A percentile compares a stretch with the other conserved stretches of the same genome.
phyloP scores from a whole-genome alignment of 1,140 invertebrate genomes.

The Sycophila sp. region DNA sequence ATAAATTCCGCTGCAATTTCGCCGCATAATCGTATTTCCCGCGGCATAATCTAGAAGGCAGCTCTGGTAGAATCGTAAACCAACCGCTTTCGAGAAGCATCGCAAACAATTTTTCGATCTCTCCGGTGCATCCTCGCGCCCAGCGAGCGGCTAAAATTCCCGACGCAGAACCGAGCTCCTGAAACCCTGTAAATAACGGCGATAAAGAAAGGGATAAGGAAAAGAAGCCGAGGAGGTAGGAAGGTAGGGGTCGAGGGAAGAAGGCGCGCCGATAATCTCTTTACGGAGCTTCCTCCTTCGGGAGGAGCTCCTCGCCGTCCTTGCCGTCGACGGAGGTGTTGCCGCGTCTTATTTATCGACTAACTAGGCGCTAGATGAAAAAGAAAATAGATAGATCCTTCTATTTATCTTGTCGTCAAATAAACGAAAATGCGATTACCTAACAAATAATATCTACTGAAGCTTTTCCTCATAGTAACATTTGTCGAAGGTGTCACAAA shows the following conservation, averaged over 20 bases:
- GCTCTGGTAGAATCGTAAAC: constrained; percentile 1
- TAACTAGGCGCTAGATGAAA: constrained; percentile 27
- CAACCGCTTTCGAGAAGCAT: constrained; percentile 7
- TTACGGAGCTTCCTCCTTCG: constrained; percentile 39
- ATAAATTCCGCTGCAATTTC: too few species aligned
- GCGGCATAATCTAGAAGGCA: too few species aligned
- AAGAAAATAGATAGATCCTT: too few species aligned
- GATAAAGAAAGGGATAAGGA: not conserved
- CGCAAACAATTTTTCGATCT: not conserved
- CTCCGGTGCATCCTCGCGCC: not conserved
- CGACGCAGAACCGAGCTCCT: too few species aligned
- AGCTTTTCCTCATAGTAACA: too few species aligned
- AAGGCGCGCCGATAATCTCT: constrained; percentile 48
- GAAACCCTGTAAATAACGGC: not conserved
- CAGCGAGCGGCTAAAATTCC: not conserved
- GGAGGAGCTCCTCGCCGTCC: not conserved
- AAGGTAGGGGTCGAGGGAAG: not conserved
- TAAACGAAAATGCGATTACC: too few species aligned
- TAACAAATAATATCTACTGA: too few species aligned
- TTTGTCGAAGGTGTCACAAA: too few species aligned
- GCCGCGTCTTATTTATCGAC: constrained; percentile 46
- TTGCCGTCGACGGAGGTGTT: constrained; percentile 32
- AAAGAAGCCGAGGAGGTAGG: not conserved
- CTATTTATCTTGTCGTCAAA: too few species aligned
- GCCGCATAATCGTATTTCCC: too few species aligned